These are phyloP conservation scores for Drosophila pseudotalamancana DNA, from an alignment of 2,888 invertebrate species.

Conservation along the genomic window DNA sequence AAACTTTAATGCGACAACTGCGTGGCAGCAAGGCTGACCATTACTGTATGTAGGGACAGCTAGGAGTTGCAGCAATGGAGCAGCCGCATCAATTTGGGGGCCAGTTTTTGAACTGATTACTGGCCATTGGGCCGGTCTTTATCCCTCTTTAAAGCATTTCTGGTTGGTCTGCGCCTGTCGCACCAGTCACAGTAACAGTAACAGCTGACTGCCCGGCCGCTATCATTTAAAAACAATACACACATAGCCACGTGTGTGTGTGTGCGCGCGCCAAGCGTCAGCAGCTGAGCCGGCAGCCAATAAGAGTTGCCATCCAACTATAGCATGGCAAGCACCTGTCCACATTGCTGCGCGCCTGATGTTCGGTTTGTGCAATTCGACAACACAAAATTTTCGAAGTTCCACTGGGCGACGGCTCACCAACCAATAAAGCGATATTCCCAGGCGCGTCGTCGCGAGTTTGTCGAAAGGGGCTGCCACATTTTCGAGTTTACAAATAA, in stretches of 20 bases:
- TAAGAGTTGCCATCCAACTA: constrained; percentile 83
- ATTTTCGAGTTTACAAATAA: background rate
- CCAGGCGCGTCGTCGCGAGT: constrained; percentile 38
- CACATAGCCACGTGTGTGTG: constrained; percentile 24
- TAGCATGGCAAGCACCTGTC: constrained; percentile 74
- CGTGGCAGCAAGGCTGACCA: background rate
- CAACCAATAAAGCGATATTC: constrained; percentile 80
- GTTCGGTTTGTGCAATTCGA: constrained; percentile 84
- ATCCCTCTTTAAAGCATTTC: constrained; percentile 77
- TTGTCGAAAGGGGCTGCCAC: background rate
- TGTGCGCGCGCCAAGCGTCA: constrained; percentile 59
- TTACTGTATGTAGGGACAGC: background rate
- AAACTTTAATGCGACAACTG: no score
- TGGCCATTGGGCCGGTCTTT: constrained; percentile 70
- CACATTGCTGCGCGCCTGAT: constrained; percentile 74
- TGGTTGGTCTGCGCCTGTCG: constrained; percentile 80
- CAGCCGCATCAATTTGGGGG: constrained; percentile 19
- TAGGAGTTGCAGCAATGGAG: constrained; percentile 1
- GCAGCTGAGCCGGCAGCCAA: constrained; percentile 78
- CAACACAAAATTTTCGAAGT: constrained; percentile 85
- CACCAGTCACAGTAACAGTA: constrained; percentile 75
- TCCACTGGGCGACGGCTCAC: constrained; percentile 75
- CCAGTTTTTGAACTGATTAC: constrained; percentile 59
- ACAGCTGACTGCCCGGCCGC: constrained; percentile 73
- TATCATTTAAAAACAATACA: constrained; percentile 73